phyloP scores from a whole-genome alignment of 2,888 invertebrate species.

The Tromatobia lineatoria region DNA sequence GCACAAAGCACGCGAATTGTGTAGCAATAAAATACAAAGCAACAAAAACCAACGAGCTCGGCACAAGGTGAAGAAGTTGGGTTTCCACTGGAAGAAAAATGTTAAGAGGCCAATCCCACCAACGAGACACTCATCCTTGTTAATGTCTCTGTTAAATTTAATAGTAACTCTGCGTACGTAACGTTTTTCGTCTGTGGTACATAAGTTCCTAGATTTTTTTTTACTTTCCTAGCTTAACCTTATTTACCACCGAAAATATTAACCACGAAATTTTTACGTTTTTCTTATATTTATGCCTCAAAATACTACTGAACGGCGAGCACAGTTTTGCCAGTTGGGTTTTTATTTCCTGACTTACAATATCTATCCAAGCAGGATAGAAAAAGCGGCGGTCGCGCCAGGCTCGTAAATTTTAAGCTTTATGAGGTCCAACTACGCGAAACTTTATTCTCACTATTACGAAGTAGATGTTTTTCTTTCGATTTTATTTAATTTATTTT shows the following conservation, averaged over 20 bases:
- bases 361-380: constrained; percentile 9
- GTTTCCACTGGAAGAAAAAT: constrained; percentile 13
- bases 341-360: constrained; percentile 18
- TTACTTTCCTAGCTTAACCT: background rate
- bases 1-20: background rate
- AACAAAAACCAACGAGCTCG: background rate
- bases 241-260: constrained; percentile 14
- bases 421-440: background rate
- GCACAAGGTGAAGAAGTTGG: background rate
- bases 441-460: constrained; percentile 10
- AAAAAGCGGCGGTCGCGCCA: constrained; percentile 25
- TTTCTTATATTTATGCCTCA: background rate
- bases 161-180: background rate
- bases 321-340: background rate
- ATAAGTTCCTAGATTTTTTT: background rate
- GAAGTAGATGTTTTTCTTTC: background rate
- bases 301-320: background rate
- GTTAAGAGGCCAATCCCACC: background rate
- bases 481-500: constrained; percentile 13
- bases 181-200: background rate
- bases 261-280: background rate
- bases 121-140: constrained; percentile 21
- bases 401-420: constrained; percentile 52
- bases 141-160: constrained; percentile 15
- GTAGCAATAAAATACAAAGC: background rate